Base-by-base conservation (phyloP, 2,113 vertebrate genomes). In the Larimichthys polyactis region DNA sequence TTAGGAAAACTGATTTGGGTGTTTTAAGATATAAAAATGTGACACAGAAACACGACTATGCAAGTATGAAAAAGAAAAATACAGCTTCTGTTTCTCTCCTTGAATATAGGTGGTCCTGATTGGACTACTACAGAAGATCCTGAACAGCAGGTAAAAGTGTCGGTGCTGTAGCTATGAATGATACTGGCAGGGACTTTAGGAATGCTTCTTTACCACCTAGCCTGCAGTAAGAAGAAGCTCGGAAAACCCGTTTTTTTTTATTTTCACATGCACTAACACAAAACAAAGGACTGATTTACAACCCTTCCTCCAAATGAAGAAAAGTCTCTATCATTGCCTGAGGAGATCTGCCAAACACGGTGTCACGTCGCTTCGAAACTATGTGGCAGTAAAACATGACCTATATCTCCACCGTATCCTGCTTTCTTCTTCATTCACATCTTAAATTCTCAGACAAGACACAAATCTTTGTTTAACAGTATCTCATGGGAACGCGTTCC, bases 331-430 rank as follows among this genome's bases (percentile, higher is more conserved):
- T 9, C 5, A 19, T 8, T 66, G 59, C 60, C 55, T 4, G 48
- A 51, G 71, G 70, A 60, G 10, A 76, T 66, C 54, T 75, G 60
- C 20, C 40, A 82, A 46, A 48, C 46, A 40, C 16, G n/a, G 22
- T 22, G 63, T 79, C 82, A 82, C 17, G 9, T 77, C 78, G n/a
- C 54, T 62, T 24, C 3, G 46, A 36, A 43, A 6, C 32, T 57
- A n/a, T 5, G 8, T 20, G 22, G 58, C 29, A 48, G 20, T 9
- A 44, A 71, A 27, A 32, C 19, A 20, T 58, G 32, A 68, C 55
- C 40, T 65, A 58, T 59, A 62, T 78, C 29, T 54, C n/a, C 19
- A 14, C 15, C 6, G 15, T 19, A 8, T 71, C 52, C 10, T 22
- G 20, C 43, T 49, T 69, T 57, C 5, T 43, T 29, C 4, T 67